Evolutionary conservation across 2,797 vertebrate genomes (phyloP).

Genomic region (Lindbergichthys nudifrons): DNA sequence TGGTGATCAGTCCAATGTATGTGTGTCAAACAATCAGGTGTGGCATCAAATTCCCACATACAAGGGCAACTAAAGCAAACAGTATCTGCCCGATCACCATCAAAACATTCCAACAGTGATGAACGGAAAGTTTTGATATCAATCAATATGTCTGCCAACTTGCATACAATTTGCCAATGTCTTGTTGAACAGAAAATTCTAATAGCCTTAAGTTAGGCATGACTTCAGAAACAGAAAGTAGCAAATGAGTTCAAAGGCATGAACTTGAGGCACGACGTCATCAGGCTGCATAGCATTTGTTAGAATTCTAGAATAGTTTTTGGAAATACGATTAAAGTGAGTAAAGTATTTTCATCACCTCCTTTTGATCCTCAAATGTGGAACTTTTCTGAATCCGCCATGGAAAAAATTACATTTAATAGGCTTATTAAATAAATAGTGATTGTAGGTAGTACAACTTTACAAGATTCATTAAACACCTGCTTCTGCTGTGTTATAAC

Average conservation of each 20-base stretch:
- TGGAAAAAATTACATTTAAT: slow-evolving; percentile 10
- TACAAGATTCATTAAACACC: slow-evolving; percentile 34
- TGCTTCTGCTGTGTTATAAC: slow-evolving; percentile 46
- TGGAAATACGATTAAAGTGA: slow-evolving; percentile 32
- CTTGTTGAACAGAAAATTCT: slow-evolving; percentile 40
- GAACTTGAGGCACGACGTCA: slow-evolving; percentile 32
- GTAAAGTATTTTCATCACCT: slow-evolving; percentile 1
- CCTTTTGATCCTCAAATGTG: slow-evolving; percentile 35
- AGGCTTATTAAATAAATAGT: slow-evolving; percentile 11
- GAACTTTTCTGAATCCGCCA: slow-evolving; percentile 3
- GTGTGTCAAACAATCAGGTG: slow-evolving; percentile 28
- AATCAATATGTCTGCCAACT: slow-evolving; percentile 68
- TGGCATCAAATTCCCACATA: slow-evolving; percentile 35
- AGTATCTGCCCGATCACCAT: neutral
- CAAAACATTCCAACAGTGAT: slow-evolving; percentile 40
- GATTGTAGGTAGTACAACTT: slow-evolving; percentile 15
- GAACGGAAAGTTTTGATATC: slow-evolving; percentile 37
- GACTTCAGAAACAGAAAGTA: slow-evolving; percentile 51
- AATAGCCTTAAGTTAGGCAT: slow-evolving; percentile 61
- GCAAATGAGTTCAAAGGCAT: slow-evolving; percentile 47
- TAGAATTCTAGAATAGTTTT: slow-evolving; percentile 41
- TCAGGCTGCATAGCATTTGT: neutral
- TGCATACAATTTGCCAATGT: slow-evolving; percentile 37
- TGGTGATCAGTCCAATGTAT: slow-evolving; percentile 14
- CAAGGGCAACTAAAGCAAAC: slow-evolving; percentile 27